Base-by-base conservation (phyloP, 2,797 vertebrate species). In the Trematomus bernacchii region DNA sequence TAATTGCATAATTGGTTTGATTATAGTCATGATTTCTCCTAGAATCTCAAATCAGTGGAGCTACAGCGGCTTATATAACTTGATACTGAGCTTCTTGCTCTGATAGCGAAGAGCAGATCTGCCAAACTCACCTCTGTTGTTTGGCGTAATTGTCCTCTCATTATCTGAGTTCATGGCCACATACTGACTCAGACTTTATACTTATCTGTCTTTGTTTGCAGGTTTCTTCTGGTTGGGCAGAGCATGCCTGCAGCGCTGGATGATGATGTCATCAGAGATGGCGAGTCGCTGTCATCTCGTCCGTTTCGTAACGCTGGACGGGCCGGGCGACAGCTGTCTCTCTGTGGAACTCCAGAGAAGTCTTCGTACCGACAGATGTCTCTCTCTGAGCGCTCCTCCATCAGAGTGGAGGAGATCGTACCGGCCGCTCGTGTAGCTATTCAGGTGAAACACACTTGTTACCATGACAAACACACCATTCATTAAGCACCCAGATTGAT, bases 381-480 rank as follows among this genome's bases (percentile, higher is more conserved):
- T 0, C 94, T 99, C 81, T 99, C 98, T 3, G 98, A 99, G 75
- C 96, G 98, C 82, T 98, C 98, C 42, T 99, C 98, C 71, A 99
- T 99, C 67, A 93, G 98, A 66, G 98, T 99, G 0, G 98, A 99
- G 86, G 98, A 99, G 87, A 99, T 99, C 80, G 97, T 99, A 79
- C 98, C 98, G 19, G 98, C 98, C 16, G 98, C 98, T 16, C 96
- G 98, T 63, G 98, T 99, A 1, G 98, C 98, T 66, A 99, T 99
- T 87, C 98, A 99, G 89, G 98, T 99, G 85, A 62, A 48, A 66
- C 14, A 12, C 52, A 5, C 16, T 46, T 44, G 42, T 63, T 74
- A 30, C 37, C 43, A 40, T n/a, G 8, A 61, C 7, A 4, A 54
- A 12, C 19, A 15, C 30, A 15, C 18, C 3, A 0, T 62, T 23